Evolutionary conservation across 1,140 invertebrate genomes (phyloP), one percentile per base, ranked within the genome.

Genomic region (Ceratina japonica): DNA sequence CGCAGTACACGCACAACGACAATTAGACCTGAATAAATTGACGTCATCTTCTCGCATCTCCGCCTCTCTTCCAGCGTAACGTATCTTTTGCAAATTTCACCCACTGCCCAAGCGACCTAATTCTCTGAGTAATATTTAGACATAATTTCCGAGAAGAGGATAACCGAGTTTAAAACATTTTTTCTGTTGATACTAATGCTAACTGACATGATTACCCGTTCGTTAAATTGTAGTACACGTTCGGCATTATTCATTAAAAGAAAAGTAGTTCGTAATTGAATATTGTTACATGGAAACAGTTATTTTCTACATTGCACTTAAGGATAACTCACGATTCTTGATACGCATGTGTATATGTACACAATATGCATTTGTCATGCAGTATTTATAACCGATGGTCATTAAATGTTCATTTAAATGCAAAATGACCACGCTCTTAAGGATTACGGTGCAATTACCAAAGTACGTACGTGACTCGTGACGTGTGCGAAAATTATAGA

Each of bases 11-110:
- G 10, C 10, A 44, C 37, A 80, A 54, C 52, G 13, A 76, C n/a
- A 69, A 76, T 83, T 64, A 24, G 51, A 63, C 16, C 51, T n/a
- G 31, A 56, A 31, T 15, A 54, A 68, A 51, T 73, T 79, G 7
- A 49, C 49, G 20, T 69, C 54, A 61, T 68, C 24, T 68, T 31
- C 24, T 27, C 12, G 13, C 37, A 24, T 66, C 16, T 31, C 20
- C n/a, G 10, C 7, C 8, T 12, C 49, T 10, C 16, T 66, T 18
- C 31, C 18, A 15, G 18, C n/a, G 16, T 13, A 31, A 31, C 10
- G 0, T 20, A 31, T 18, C 20, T 54, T 18, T 22, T 31, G 15
- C 12, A 37, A 44, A 22, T 15, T 52, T 2, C 18, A 37, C 16
- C 4, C 4, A 20, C 18, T 16, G 0, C 59, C 10, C 3, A 7